Evolutionary conservation across 2,888 invertebrate genomes (phyloP).

Genomic region (Perizoma affinitatum): DNA sequence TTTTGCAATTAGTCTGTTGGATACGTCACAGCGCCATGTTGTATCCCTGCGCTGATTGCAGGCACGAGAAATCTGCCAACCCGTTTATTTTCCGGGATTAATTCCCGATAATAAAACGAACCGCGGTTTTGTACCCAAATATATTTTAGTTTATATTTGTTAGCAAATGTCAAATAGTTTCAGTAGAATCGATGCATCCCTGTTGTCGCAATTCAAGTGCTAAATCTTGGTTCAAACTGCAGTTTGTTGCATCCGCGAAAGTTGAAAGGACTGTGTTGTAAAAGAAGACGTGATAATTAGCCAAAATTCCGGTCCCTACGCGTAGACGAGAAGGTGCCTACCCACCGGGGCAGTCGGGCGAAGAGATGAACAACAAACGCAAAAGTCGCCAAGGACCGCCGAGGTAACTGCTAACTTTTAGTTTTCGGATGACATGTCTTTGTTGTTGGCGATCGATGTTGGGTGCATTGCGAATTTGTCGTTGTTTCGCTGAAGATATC

Average conservation of each 20-base stretch:
- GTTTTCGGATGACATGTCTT: constrained; percentile 78
- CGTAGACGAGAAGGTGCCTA: constrained; percentile 91
- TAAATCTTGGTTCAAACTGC: constrained; percentile 82
- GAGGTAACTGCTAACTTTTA: constrained; percentile 84
- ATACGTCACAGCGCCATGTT: constrained; percentile 85
- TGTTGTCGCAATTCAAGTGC: constrained; percentile 79
- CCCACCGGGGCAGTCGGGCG: constrained; percentile 86
- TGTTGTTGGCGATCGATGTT: constrained; percentile 66
- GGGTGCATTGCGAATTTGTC: constrained; percentile 62
- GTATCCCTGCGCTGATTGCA: constrained; percentile 85
- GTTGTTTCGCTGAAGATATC: constrained; percentile 67
- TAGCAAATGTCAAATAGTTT: constrained; percentile 80
- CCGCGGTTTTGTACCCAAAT: constrained; percentile 83
- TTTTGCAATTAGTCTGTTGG: constrained; percentile 79
- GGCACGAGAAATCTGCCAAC: constrained; percentile 84
- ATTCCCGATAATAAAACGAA: constrained; percentile 80
- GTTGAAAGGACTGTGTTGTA: constrained; percentile 85
- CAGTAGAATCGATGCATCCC: constrained; percentile 79
- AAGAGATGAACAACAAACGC: constrained; percentile 91
- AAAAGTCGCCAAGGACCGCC: constrained; percentile 92
- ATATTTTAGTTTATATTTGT: constrained; percentile 81
- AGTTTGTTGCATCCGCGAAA: constrained; percentile 84
- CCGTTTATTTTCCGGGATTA: constrained; percentile 83
- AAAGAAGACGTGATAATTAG: constrained; percentile 83
- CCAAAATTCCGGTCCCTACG: constrained; percentile 95